Evolutionary conservation across 1,140 invertebrate genomes (phyloP), one percentile per base, ranked within the genome.

Genomic region (Wiebesia pumilae): DNA sequence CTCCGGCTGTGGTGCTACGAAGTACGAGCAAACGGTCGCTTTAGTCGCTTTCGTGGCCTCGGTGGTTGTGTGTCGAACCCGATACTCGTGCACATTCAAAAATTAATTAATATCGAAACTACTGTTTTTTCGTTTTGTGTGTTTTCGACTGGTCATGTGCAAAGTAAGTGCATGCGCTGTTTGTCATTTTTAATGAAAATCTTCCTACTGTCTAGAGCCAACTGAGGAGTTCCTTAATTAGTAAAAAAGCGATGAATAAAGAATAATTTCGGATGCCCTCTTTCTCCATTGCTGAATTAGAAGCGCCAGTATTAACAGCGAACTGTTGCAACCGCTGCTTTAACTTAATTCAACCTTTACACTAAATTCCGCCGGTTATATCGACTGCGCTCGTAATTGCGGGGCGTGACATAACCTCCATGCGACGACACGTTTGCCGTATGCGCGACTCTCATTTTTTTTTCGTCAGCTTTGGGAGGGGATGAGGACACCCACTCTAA

Each of bases 1-100:
- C 47, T 43, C 73, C 16, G 35, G 73, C 40, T 35, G 51, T 47
- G 16, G 24, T 38, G 62, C 58, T 51, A 7, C n/a, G n/a, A n/a
- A n/a, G n/a, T n/a, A n/a, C n/a, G 51, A 38, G 33, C 69, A 19
- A 38, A 16, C 69, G 16, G 16, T 38, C 71, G 84, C 62, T 77
- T 86, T 83, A 87, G 85, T 87, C 75, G 81, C 40, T 47, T 83
- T 80, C 75, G 85, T 87, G 81, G 85, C 85, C 81, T 83, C 85
- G 85, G 33, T 65, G 81, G 54, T 58, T 47, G 80, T 43, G 77
- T 79, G 71, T 81, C 84, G 77, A n/a, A 83, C 47, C 58, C 3
- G 24, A 33, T 7, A 1, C 12, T 54, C n/a, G 33, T 40, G 35
- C 62, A 24, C 58, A 12, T 35, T 58, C 51, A 38, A 81, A 7